Conservation (phyloP, 2,888 invertebrate species). For the Folsomia candida region DNA sequence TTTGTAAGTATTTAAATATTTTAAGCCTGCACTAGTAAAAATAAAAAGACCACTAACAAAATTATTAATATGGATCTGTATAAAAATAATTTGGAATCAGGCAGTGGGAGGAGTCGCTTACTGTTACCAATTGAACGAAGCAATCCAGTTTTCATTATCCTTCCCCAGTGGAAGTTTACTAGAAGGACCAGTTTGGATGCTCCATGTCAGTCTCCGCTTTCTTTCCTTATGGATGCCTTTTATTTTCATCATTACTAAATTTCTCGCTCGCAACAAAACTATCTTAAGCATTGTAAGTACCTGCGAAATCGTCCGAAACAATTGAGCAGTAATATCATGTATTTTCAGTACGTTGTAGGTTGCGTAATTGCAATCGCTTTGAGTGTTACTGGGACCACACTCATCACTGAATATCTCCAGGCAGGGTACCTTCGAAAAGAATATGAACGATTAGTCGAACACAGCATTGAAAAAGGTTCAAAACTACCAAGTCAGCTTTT, state of each 20-base stretch:
- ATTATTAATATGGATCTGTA: no score
- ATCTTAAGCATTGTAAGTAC: background rate
- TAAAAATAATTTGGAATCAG: no score
- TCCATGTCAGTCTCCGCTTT: slow-evolving; percentile 11
- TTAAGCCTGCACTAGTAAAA: no score
- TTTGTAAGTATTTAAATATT: no score
- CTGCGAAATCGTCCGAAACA: background rate
- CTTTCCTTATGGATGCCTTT: slow-evolving; percentile 30
- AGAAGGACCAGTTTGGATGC: slow-evolving; percentile 9
- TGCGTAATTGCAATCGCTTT: slow-evolving; percentile 11
- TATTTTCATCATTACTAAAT: slow-evolving; percentile 24
- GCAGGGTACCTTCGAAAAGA: slow-evolving; percentile 2
- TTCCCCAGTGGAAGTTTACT: background rate
- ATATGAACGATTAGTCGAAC: background rate
- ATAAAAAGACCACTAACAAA: no score
- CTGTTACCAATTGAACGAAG: background rate
- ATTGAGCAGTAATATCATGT: background rate
- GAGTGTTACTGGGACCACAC: background rate
- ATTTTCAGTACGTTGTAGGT: slow-evolving; percentile 24
- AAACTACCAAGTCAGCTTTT: no score
- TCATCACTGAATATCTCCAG: slow-evolving; percentile 3
- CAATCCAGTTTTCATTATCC: background rate
- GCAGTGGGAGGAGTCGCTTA: background rate
- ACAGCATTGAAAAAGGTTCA: slow-evolving; percentile 2
- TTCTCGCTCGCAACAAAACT: slow-evolving; percentile 8